Conservation (phyloP, 2,888 invertebrate species). For the Acanthosepion lycidas region DNA sequence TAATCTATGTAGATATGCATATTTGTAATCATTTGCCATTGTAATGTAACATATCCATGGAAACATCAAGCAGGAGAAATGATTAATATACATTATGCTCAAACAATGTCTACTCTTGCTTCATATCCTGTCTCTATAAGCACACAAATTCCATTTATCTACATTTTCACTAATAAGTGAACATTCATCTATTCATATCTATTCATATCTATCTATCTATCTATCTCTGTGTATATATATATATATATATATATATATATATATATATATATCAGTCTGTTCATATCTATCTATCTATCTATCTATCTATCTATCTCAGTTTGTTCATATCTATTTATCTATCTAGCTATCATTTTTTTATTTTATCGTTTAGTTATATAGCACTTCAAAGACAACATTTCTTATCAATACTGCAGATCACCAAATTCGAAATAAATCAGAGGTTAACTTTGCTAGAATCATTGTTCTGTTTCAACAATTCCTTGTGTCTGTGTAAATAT, state of each 20-base stretch:
- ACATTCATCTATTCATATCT: not conserved
- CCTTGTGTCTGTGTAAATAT: not conserved
- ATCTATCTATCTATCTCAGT: too few relatives aligned
- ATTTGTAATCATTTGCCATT: slow-evolving; percentile 12
- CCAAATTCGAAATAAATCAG: slow-evolving; percentile 18
- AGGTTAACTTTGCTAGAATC: not conserved
- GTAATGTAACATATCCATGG: slow-evolving; percentile 21
- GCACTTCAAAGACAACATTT: not conserved
- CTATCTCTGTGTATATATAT: not conserved
- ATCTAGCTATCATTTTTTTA: not conserved
- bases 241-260: not conserved
- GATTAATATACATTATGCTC: slow-evolving; percentile 22
- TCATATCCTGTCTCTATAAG: not conserved
- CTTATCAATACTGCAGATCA: not conserved
- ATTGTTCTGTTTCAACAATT: slow-evolving; percentile 21
- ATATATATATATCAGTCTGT: not conserved
- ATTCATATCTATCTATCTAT: not conserved
- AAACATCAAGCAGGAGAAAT: slow-evolving; percentile 2
- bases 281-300: too few relatives aligned
- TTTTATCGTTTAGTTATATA: not conserved
- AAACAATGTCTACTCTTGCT: slow-evolving; percentile 6
- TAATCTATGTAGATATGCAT: slow-evolving; percentile 33
- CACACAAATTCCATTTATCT: not conserved
- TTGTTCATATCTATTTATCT: not conserved
- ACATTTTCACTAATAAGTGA: slow-evolving; percentile 13